Conservation (phyloP, 2,797 vertebrate genomes). For the Vultur gryphus region DNA sequence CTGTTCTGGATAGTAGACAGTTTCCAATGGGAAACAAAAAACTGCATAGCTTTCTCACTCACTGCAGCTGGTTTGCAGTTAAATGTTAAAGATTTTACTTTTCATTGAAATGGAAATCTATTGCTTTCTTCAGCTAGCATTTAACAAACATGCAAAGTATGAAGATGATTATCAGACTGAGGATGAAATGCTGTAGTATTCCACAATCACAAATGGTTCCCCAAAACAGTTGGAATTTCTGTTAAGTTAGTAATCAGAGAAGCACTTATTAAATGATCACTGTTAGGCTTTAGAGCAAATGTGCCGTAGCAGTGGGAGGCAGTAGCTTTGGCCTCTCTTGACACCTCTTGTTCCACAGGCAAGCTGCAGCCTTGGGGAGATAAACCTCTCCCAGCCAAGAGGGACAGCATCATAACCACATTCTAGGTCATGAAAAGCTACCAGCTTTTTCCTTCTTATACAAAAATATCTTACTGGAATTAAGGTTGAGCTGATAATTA, state of each 20-base stretch:
- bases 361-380: not conserved
- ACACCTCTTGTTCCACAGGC: not conserved
- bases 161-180: not conserved
- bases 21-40: constrained; percentile 18
- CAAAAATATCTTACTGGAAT: not conserved
- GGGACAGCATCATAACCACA: not conserved
- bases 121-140: not conserved
- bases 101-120: constrained; percentile 5
- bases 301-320: not conserved
- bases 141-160: not conserved
- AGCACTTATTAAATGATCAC: not conserved
- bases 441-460: not conserved
- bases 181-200: not conserved
- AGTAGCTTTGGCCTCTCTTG: not conserved
- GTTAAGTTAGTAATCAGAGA: not conserved
- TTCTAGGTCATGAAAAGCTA: not conserved
- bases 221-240: not conserved
- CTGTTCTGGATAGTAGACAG: constrained; percentile 13
- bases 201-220: not conserved
- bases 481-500: not conserved
- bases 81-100: not conserved
- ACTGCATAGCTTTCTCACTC: not conserved
- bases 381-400: not conserved
- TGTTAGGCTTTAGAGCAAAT: not conserved
- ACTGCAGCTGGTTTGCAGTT: not conserved